Evolutionary conservation across 2,888 invertebrate genomes (phyloP), one percentile per base, ranked within the genome.

Genomic region (Drosophila sordidula): DNA sequence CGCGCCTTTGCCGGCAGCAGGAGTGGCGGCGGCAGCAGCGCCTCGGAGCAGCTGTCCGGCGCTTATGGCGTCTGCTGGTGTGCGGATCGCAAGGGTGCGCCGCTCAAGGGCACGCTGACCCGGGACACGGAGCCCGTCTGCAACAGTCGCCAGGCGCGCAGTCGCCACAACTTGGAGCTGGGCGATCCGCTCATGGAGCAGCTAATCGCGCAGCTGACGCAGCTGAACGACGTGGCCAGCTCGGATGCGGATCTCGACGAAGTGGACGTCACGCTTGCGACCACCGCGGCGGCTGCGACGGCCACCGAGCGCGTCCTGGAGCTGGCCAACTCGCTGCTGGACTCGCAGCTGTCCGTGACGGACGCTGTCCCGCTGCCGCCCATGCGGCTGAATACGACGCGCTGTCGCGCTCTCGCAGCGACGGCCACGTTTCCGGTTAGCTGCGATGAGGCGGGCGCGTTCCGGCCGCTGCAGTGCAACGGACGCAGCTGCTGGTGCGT

Each of bases 41-140:
- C 12, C 11, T 2, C 54, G 6, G 56, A 51, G 11, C 44, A 41
- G 22, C 29, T 74, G 0, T 49, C 87, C 0, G 71, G 74, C 36
- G 81, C 86, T 0, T 93, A 95, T 87, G 96, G 96, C 4, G 96
- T 97, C 0, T 97, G 97, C 87, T 97, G 97, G 97, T 97, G 97
- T 90, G 97, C 97, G 2, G 96, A 95, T 82, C 95, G 95, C 36
- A 95, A 95, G 77, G 97, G 97, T 0, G 96, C 96, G 75, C 96
- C 96, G 0, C 92, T 96, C 2, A 96, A 96, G 90, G 97, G 97
- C 1, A 95, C 96, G 0, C 91, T 97, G 49, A 95, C 96, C 0
- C 94, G 96, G 47, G 96, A 96, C 18, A 93, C 94, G 1, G 95
- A 95, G 74, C 97, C 97, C 0, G 93, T 94, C 38, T 97, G 97